A percentile compares a stretch with the other conserved stretches of the same genome.
Conservation (phyloP, 1,140 invertebrate genomes). For the Leguminivora glycinivorella region DNA sequence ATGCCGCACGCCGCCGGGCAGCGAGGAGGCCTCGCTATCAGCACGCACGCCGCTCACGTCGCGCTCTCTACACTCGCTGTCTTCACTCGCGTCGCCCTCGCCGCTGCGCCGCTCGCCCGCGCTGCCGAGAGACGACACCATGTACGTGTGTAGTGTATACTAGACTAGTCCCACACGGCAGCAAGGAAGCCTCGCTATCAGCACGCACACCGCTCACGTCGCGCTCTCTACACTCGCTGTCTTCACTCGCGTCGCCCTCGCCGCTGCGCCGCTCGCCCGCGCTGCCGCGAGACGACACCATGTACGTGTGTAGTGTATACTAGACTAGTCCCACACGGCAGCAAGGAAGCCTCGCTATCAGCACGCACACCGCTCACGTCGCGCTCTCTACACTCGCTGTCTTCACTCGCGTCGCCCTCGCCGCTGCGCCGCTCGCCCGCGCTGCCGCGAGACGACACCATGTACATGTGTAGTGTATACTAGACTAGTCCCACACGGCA, state of each 20-base stretch:
- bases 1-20: slow-evolving; percentile 72
- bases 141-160: slow-evolving; percentile 30
- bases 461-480: slow-evolving; percentile 29
- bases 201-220: slow-evolving; percentile 68
- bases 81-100: slow-evolving; percentile 49
- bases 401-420: slow-evolving; percentile 49
- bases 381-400: slow-evolving; percentile 71
- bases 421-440: slow-evolving; percentile 30
- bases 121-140: slow-evolving; percentile 30
- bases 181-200: slow-evolving; percentile 67
- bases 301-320: slow-evolving; percentile 30
- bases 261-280: slow-evolving; percentile 30
- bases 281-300: slow-evolving; percentile 30
- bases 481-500: slow-evolving; percentile 73
- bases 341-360: slow-evolving; percentile 67
- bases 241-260: slow-evolving; percentile 49
- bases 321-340: slow-evolving; percentile 73
- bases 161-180: slow-evolving; percentile 73
- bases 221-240: slow-evolving; percentile 71
- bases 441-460: slow-evolving; percentile 30
- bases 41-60: slow-evolving; percentile 68
- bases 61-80: slow-evolving; percentile 71
- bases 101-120: slow-evolving; percentile 30
- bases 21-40: slow-evolving; percentile 68
- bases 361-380: slow-evolving; percentile 68